A percentile compares a stretch with the other conserved stretches of the same genome.
These are phyloP conservation scores for Patella pellucida DNA, from an alignment of 2,888 invertebrate genomes.

Conservation along the genomic window DNA sequence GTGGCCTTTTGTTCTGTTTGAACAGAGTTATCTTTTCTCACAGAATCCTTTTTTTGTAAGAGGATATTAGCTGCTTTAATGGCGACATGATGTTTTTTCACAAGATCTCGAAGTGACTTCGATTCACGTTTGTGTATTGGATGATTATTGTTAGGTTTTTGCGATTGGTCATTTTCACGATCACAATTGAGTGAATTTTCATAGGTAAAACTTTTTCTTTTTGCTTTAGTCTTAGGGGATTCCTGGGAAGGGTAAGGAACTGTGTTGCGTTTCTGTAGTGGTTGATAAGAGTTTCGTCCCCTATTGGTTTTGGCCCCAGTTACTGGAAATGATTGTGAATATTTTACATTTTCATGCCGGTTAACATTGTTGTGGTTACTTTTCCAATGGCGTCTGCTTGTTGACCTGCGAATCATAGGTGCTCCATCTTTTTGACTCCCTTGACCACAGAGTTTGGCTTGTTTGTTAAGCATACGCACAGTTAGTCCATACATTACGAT, in stretches of 20 bases:
- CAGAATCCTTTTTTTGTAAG: constrained; percentile 47
- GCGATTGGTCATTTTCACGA: background rate
- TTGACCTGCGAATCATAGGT: constrained; percentile 60
- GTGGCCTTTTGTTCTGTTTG: constrained; percentile 95
- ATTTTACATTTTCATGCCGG: constrained; percentile 12
- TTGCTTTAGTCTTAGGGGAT: constrained; percentile 14
- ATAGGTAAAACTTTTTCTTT: background rate
- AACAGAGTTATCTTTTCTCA: constrained; percentile 72
- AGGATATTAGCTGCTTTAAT: constrained; percentile 64
- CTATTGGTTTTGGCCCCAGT: background rate
- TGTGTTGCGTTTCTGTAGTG: constrained; percentile 28
- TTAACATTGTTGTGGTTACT: background rate
- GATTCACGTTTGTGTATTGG: constrained; percentile 26
- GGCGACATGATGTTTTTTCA: constrained; percentile 63
- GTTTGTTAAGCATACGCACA: constrained; percentile 86
- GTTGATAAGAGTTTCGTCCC: background rate
- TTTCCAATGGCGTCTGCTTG: constrained; percentile 44
- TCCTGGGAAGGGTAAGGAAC: constrained; percentile 34
- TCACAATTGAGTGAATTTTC: background rate
- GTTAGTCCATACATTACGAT: constrained; percentile 94
- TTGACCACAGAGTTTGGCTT: constrained; percentile 71
- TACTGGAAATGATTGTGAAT: constrained; percentile 12
- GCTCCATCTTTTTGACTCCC: constrained; percentile 38
- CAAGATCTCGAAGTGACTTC: constrained; percentile 48
- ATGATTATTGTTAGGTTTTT: background rate